phyloP scores from a whole-genome alignment of 2,888 invertebrate species.

The Thyatira batis region DNA sequence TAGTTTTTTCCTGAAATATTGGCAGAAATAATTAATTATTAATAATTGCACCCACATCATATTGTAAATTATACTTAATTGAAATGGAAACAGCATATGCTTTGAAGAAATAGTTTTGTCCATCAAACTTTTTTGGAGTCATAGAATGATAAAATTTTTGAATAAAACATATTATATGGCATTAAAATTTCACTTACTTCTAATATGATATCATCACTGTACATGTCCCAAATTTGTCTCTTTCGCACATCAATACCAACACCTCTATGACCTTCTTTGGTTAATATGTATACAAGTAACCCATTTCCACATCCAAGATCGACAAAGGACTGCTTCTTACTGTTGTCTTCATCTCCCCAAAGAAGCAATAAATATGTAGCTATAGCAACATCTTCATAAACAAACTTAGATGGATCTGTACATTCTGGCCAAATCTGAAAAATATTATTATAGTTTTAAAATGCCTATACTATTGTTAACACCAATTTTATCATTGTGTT shows the following conservation, averaged over 20 bases:
- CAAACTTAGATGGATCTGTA: slow-evolving; percentile 96
- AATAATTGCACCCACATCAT: not conserved
- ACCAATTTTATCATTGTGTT: not conserved
- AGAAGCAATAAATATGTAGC: slow-evolving; percentile 92
- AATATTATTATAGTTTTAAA: slow-evolving; percentile 1
- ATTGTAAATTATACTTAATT: too few relatives aligned
- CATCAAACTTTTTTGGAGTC: too few relatives aligned
- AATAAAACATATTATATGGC: not conserved
- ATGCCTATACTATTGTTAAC: not conserved
- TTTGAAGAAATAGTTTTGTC: not conserved
- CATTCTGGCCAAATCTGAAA: slow-evolving; percentile 93
- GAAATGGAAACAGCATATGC: not conserved
- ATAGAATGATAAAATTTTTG: too few relatives aligned
- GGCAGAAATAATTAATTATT: slow-evolving; percentile 2
- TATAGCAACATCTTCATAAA: slow-evolving; percentile 98
- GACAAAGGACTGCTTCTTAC: slow-evolving; percentile 87
- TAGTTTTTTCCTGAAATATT: slow-evolving; percentile 81
- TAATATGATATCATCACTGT: slow-evolving; percentile 84
- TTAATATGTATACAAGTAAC: slow-evolving; percentile 92
- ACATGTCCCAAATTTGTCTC: slow-evolving; percentile 94
- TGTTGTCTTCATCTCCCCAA: slow-evolving; percentile 85
- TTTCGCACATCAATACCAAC: slow-evolving; percentile 92
- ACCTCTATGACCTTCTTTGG: slow-evolving; percentile 91
- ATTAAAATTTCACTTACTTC: slow-evolving; percentile 74
- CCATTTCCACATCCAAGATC: slow-evolving; percentile 99